Evolutionary conservation across 2,888 invertebrate species (phyloP).

Genomic region (Oscheius myriophilus): DNA sequence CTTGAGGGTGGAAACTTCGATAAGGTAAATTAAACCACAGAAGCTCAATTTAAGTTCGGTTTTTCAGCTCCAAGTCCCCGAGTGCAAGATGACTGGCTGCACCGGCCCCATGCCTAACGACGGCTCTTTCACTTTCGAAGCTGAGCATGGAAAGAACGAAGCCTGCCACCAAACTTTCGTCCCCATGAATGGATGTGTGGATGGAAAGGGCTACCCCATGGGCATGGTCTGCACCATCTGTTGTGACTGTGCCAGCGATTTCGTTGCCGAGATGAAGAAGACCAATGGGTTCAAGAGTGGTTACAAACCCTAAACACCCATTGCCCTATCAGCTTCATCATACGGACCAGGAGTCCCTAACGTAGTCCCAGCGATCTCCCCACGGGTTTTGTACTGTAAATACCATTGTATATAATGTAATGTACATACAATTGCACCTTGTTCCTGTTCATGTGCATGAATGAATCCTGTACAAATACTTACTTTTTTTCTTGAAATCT

Average conservation of each 20-base stretch:
- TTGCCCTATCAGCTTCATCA: slow-evolving; percentile 9
- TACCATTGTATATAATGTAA: slow-evolving; percentile 18
- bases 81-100: slow-evolving; percentile 64
- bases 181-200: slow-evolving; percentile 61
- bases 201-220: slow-evolving; percentile 62
- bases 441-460: slow-evolving; percentile 26
- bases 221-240: slow-evolving; percentile 67
- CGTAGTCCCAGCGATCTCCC: slow-evolving; percentile 24
- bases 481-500: neutral
- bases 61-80: slow-evolving; percentile 51
- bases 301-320: slow-evolving; percentile 18
- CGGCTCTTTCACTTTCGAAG: slow-evolving; percentile 49
- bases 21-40: slow-evolving; percentile 33
- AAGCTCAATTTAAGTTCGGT: neutral
- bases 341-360: slow-evolving; percentile 27
- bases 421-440: slow-evolving; percentile 25
- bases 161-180: slow-evolving; percentile 65
- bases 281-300: slow-evolving; percentile 50
- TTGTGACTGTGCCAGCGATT: slow-evolving; percentile 62
- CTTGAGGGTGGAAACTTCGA: slow-evolving; percentile 61
- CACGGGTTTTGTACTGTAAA: slow-evolving; percentile 19
- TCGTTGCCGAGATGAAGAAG: slow-evolving; percentile 60
- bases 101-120: slow-evolving; percentile 65
- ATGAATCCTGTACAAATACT: slow-evolving; percentile 12
- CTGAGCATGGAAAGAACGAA: slow-evolving; percentile 30